A percentile compares a stretch with the other conserved stretches of the same genome.
These are phyloP conservation scores for Folsomia candida DNA, from an alignment of 2,888 invertebrate species.

Conservation along the genomic window DNA sequence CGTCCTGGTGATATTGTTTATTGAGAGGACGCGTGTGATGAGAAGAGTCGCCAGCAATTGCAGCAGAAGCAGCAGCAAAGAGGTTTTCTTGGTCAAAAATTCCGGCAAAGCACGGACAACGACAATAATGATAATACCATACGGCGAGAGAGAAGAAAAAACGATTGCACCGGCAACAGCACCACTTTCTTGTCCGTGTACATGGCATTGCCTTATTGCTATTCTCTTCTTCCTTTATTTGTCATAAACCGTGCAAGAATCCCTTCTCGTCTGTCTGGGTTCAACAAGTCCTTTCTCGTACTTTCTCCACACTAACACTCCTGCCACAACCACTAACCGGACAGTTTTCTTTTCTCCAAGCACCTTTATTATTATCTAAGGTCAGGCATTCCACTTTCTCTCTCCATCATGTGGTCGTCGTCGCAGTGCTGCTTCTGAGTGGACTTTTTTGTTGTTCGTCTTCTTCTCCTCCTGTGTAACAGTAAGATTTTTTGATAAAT, in stretches of 20 bases:
- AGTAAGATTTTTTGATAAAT: too few species aligned
- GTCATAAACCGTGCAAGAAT: constrained; percentile 4
- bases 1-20: neutral
- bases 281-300: constrained; percentile 13
- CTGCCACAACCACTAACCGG: neutral
- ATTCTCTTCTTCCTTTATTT: constrained; percentile 9
- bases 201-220: constrained; percentile 28
- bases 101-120: constrained; percentile 3
- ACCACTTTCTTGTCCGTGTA: constrained; percentile 25
- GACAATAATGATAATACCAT: neutral
- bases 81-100: constrained; percentile 1
- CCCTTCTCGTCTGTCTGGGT: neutral
- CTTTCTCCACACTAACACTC: neutral
- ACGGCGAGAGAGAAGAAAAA: constrained; percentile 1
- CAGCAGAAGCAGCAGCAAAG: too few species aligned
- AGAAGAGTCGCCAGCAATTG: neutral
- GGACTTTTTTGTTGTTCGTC: too few species aligned
- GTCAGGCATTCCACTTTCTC: too few species aligned
- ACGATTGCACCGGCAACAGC: constrained; percentile 19
- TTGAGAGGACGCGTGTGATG: neutral
- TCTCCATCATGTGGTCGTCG: too few species aligned
- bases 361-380: too few species aligned
- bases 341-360: too few species aligned
- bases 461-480: too few species aligned
- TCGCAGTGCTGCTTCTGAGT: too few species aligned